Percentiles rank a stretch among this genome's conserved stretches.
phyloP scores from a whole-genome alignment of 2,113 vertebrate species.

The Cepphus grylle region DNA sequence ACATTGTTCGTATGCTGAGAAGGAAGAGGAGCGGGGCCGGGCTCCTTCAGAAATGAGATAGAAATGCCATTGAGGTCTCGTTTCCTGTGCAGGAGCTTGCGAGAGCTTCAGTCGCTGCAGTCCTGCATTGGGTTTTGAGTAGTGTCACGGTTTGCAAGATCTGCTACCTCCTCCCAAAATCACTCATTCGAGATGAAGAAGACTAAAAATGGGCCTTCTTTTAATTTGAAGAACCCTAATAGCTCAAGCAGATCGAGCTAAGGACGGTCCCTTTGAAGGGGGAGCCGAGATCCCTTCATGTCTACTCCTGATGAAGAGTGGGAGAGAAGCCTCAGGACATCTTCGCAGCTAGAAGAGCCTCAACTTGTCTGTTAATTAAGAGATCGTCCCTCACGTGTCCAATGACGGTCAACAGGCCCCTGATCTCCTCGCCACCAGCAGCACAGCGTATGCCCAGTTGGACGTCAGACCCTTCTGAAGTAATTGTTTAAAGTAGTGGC shows the following conservation, averaged over 20 bases:
- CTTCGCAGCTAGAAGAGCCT: background rate
- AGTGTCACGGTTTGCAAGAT: background rate
- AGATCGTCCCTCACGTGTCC: accelerated
- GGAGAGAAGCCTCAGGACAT: background rate
- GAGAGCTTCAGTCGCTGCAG: background rate
- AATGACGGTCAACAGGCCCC: background rate
- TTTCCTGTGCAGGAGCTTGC: background rate
- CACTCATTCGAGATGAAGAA: background rate
- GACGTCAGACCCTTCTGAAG: background rate
- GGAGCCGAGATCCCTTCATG: background rate
- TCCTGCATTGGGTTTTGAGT: background rate
- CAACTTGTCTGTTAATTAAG: accelerated
- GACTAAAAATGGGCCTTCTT: background rate
- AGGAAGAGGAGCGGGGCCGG: slow-evolving; percentile 42
- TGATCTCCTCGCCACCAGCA: background rate
- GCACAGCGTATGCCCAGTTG: background rate
- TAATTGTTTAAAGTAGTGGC: background rate
- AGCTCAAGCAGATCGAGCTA: background rate
- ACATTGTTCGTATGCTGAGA: background rate
- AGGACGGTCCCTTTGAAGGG: background rate
- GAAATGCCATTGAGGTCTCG: slow-evolving; percentile 14
- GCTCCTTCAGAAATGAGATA: slow-evolving; percentile 48
- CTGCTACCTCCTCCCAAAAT: background rate
- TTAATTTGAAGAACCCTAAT: background rate
- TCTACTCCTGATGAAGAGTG: accelerated